Percentiles rank a stretch among this genome's conserved stretches.
Evolutionary conservation across 2,113 vertebrate species (phyloP).

Genomic region (Acanthochromis polyacanthus): DNA sequence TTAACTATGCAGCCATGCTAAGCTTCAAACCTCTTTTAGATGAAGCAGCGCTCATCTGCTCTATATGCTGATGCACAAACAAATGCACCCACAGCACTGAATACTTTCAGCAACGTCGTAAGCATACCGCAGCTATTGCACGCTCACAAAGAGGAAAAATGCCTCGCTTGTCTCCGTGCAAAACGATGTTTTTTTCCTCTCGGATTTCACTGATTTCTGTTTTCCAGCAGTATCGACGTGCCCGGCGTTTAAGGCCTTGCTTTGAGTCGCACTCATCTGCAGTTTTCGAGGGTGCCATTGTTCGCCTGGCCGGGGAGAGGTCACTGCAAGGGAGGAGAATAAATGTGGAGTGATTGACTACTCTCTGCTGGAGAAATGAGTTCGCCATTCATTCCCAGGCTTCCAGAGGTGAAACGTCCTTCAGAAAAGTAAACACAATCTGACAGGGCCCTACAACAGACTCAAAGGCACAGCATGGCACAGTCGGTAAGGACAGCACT

Average conservation of each 20-base stretch:
- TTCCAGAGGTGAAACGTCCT: slow-evolving; percentile 81
- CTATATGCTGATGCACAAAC: slow-evolving; percentile 60
- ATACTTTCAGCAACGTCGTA: slow-evolving; percentile 15
- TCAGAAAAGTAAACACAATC: slow-evolving; percentile 82
- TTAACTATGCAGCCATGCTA: slow-evolving; percentile 83
- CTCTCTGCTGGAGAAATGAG: slow-evolving; percentile 79
- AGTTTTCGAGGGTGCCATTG: slow-evolving; percentile 73
- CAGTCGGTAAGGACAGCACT: slow-evolving; percentile 50
- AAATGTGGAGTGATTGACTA: slow-evolving; percentile 83
- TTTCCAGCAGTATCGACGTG: slow-evolving; percentile 72
- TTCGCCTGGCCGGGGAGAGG: slow-evolving; percentile 75
- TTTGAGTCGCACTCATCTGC: slow-evolving; percentile 79
- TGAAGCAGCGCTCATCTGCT: slow-evolving; percentile 64
- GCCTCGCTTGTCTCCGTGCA: slow-evolving; percentile 1
- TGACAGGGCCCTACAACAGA: slow-evolving; percentile 67
- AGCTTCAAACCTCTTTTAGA: slow-evolving; percentile 76
- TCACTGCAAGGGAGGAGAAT: slow-evolving; percentile 75
- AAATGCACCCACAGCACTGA: slow-evolving; percentile 32
- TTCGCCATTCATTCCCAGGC: slow-evolving; percentile 73
- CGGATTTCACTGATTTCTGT: slow-evolving; percentile 53
- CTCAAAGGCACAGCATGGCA: slow-evolving; percentile 67
- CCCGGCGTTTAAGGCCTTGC: slow-evolving; percentile 48
- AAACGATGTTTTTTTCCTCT: slow-evolving; percentile 53
- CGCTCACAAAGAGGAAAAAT: slow-evolving; percentile 14
- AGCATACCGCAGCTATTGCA: slow-evolving; percentile 11